A percentile compares a stretch with the other conserved stretches of the same genome.
Conservation (phyloP, 2,888 invertebrate species). For the Chydorus sphaericus region DNA sequence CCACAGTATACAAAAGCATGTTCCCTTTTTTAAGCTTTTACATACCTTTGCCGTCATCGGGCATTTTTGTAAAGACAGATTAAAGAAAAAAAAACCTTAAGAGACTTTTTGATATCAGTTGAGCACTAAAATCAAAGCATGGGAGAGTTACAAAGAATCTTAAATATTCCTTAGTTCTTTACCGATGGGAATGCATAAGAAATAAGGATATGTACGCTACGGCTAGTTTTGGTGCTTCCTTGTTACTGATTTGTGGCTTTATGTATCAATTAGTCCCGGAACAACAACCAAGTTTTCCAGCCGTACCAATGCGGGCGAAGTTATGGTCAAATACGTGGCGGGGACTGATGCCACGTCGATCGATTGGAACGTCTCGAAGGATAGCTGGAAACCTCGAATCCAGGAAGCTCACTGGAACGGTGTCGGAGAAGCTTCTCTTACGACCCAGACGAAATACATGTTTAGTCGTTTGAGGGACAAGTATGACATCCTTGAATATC, state of each 20-base stretch:
- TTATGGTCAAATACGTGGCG: neutral
- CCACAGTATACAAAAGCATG: too few relatives aligned
- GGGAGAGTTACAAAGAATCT: too few relatives aligned
- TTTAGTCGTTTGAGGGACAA: constrained; percentile 35
- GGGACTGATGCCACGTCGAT: neutral
- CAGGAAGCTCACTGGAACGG: neutral
- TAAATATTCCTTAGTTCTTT: too few relatives aligned
- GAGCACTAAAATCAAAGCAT: too few relatives aligned
- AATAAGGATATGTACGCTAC: neutral
- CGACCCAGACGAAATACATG: constrained; percentile 31
- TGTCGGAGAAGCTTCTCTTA: neutral
- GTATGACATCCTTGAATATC: constrained; percentile 30
- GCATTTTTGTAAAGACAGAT: too few relatives aligned
- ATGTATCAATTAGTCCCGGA: neutral
- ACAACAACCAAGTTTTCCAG: constrained; percentile 2
- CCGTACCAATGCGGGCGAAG: constrained; percentile 10
- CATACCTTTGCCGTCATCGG: too few relatives aligned
- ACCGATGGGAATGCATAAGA: neutral
- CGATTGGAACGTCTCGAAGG: neutral
- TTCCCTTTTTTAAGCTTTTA: too few relatives aligned
- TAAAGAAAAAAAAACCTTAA: too few relatives aligned
- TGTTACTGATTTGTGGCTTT: neutral
- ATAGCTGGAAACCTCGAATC: neutral
- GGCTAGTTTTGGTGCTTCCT: neutral
- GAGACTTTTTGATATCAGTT: too few relatives aligned